These are phyloP conservation scores for Hippocampus comes DNA, from an alignment of 2,113 vertebrate species.

Conservation along the genomic window DNA sequence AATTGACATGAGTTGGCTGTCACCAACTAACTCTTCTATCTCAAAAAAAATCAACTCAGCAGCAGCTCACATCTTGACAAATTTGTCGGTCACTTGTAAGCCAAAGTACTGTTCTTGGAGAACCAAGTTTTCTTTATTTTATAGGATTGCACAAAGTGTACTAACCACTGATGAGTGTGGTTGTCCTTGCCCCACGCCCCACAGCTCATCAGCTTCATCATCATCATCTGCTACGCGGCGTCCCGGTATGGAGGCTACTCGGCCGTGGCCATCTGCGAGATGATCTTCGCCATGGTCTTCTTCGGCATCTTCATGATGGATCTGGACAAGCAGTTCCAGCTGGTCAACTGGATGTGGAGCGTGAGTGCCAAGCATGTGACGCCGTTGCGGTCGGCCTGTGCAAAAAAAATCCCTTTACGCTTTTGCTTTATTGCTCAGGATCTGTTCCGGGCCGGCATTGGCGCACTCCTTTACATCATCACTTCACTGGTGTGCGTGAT, in stretches of 20 bases:
- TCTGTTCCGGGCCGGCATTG: slow-evolving; percentile 64
- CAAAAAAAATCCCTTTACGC: not conserved
- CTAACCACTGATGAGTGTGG: not conserved
- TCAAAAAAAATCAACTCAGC: no score
- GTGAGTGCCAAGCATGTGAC: slow-evolving; percentile 53
- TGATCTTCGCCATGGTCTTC: slow-evolving; percentile 66
- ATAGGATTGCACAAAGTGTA: not conserved
- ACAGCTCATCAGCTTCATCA: slow-evolving; percentile 64
- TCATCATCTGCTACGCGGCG: slow-evolving; percentile 71
- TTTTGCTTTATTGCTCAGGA: slow-evolving; percentile 54
- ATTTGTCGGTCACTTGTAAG: no score
- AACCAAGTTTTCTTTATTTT: not conserved
- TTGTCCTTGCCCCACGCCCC: not conserved
- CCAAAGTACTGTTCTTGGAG: no score
- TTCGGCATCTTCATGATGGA: slow-evolving; percentile 73
- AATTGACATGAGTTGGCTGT: no score
- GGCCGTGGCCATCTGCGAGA: slow-evolving; percentile 65
- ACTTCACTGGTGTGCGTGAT: slow-evolving; percentile 68
- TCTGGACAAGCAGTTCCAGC: slow-evolving; percentile 68
- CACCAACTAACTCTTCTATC: no score
- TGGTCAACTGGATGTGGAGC: slow-evolving; percentile 74
- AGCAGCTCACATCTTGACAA: no score
- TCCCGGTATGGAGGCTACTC: slow-evolving; percentile 52
- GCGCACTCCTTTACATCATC: slow-evolving; percentile 65
- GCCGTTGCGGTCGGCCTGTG: no score